phyloP scores from a whole-genome alignment of 2,113 vertebrate species.

The Marmota monax region DNA sequence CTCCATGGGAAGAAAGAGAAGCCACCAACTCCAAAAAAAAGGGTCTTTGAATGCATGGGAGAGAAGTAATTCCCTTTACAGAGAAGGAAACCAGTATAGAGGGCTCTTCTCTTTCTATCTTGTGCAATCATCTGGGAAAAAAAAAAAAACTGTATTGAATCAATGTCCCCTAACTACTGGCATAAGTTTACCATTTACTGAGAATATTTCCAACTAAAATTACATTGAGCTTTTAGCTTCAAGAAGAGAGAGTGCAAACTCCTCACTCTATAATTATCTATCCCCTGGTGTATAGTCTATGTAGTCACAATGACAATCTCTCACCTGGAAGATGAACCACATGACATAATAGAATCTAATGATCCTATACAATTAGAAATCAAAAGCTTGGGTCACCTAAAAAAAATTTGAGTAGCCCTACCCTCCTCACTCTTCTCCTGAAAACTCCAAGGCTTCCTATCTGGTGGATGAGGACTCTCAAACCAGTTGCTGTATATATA shows the following conservation, averaged over 20 bases:
- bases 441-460: constrained; percentile 66
- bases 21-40: neutral
- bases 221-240: neutral
- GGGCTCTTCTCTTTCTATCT: constrained; percentile 53
- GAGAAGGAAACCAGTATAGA: constrained; percentile 28
- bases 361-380: neutral
- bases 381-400: neutral
- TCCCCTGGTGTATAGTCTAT: neutral
- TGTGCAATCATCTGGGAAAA: neutral
- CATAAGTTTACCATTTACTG: constrained; percentile 12
- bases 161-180: too few relatives aligned
- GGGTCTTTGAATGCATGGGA: neutral
- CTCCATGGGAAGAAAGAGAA: neutral
- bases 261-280: neutral
- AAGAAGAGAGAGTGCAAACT: neutral
- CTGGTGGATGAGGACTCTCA: constrained; percentile 54
- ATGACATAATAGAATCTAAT: neutral
- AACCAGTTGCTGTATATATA: constrained; percentile 66
- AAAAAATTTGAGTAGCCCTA: too few relatives aligned
- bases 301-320: neutral
- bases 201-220: neutral
- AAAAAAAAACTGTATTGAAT: neutral
- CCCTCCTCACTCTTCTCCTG: neutral
- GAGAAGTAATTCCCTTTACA: neutral
- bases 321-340: neutral